A percentile compares a stretch with the other conserved stretches of the same genome.
phyloP scores from a whole-genome alignment of 2,113 vertebrate species.

The Myotis davidii region DNA sequence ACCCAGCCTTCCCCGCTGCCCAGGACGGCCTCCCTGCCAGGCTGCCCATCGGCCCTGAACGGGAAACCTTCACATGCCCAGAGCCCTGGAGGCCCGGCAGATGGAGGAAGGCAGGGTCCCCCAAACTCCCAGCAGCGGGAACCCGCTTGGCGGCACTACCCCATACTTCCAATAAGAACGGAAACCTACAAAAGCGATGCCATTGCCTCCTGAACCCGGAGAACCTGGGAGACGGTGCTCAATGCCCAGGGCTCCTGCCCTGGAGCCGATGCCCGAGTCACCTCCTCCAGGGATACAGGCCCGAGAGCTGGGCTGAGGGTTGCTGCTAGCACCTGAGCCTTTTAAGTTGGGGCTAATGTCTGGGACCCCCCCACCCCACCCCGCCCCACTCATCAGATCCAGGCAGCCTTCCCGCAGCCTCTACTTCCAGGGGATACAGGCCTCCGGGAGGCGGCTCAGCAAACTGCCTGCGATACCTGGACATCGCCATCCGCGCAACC shows the following conservation, averaged over 20 bases:
- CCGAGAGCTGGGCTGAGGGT: not conserved
- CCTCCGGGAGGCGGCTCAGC: not conserved
- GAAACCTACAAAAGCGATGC: not conserved
- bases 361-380: too few species aligned
- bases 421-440: fast-evolving
- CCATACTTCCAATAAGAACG: not conserved
- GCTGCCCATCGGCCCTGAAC: too few species aligned
- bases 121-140: not conserved
- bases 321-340: not conserved
- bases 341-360: too few species aligned
- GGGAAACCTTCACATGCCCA: not conserved
- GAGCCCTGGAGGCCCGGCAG: too few species aligned
- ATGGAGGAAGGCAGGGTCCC: too few species aligned
- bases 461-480: not conserved
- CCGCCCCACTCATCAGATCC: too few species aligned
- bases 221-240: not conserved
- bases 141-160: not conserved
- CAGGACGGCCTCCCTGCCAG: fast-evolving
- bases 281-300: not conserved
- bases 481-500: fast-evolving
- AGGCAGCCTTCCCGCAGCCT: fast-evolving
- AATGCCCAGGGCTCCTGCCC: fast-evolving
- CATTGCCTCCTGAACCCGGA: not conserved
- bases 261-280: not conserved
- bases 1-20: not conserved